Evolutionary conservation across 2,888 invertebrate species (phyloP), one percentile per base, ranked within the genome.

Genomic region (Amphimallon solstitiale): DNA sequence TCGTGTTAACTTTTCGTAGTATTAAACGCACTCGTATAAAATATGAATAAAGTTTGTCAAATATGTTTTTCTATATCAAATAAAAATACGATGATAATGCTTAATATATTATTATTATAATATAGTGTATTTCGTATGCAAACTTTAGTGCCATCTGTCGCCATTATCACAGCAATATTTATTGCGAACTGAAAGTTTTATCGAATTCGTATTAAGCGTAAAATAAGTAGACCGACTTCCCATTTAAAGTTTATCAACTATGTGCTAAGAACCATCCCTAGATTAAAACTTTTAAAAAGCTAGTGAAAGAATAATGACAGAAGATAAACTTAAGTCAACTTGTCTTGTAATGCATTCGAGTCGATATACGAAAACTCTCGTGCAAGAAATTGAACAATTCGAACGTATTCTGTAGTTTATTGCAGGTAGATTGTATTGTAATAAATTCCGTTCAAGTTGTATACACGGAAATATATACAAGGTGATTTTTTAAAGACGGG

Each of bases 221-320:
- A n/a, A 15, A 40, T 14, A 6, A 1, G 2, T 1, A 12, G 40
- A 40, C 9, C 5, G 40, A 40, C 43, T 14, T 43, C 43, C 14
- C 43, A 7, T 43, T 43, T 43, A 14, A 43, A 43, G 43, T 43
- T 43, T 43, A 43, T 43, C 14, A 43, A 43, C 43, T 43, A 17
- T 3, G n/a, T n/a, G n/a, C 40, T 6, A 4, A 15, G 40, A 38
- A 40, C 40, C 14, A 6, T 12, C 3, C 14, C 12, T 15, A 17
- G 43, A 43, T 14, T 43, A 14, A 43, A 43, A 43, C 43, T 43
- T 43, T 43, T 17, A 15, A 43, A 43, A 43, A 7, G 17, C 43
- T 14, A 43, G 43, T 17, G 15, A 14, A 17, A 14, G 9, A 14
- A 43, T 43, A 17, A 43, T 43, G 43, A 17, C 14, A 14, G 2